Base-by-base conservation (phyloP, 2,888 invertebrate species). In the Drosophila rubida region DNA sequence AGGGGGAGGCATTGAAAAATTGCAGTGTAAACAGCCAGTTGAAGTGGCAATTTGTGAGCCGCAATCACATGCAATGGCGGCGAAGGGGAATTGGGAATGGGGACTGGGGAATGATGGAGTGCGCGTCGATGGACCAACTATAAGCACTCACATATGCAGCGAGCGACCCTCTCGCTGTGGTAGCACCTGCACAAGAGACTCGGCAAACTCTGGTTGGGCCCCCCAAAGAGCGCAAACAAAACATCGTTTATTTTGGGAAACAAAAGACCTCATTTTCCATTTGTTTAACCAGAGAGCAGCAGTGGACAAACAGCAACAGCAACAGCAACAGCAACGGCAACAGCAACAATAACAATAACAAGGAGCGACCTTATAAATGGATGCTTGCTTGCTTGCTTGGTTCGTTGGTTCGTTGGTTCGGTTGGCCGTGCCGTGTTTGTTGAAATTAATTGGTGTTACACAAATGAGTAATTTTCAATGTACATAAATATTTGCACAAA, bases 401-500 rank as follows among this genome's bases (percentile, higher is more conserved):
- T 63, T 32, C n/a, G n/a, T n/a, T n/a, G n/a, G n/a, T n/a, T n/a
- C n/a, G n/a, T n/a, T n/a, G n/a, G n/a, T n/a, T n/a, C n/a, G n/a
- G n/a, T n/a, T n/a, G n/a, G n/a, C n/a, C n/a, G n/a, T 64, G 80
- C 60, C 55, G 63, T 78, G 85, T 87, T 86, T 87, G 89, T 86
- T 83, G 76, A 87, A 82, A 87, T 87, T 89, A 88, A 88, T 89
- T 88, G 88, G 82, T 82, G 87, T 88, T 87, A 88, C 83, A 88
- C 84, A 90, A 86, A 89, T 87, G 87, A 84, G 88, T 87, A 83
- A 86, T 87, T 82, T 89, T 82, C 87, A 88, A 90, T 82, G 80
- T 86, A 80, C 87, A 90, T 87, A 90, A 90, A 90, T 90, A 89
- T 90, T 90, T 90, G 83, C 84, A 86, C 87, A 87, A 89, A 80